Evolutionary conservation across 2,113 vertebrate genomes (phyloP).

Genomic region (Collichthys lucidus): DNA sequence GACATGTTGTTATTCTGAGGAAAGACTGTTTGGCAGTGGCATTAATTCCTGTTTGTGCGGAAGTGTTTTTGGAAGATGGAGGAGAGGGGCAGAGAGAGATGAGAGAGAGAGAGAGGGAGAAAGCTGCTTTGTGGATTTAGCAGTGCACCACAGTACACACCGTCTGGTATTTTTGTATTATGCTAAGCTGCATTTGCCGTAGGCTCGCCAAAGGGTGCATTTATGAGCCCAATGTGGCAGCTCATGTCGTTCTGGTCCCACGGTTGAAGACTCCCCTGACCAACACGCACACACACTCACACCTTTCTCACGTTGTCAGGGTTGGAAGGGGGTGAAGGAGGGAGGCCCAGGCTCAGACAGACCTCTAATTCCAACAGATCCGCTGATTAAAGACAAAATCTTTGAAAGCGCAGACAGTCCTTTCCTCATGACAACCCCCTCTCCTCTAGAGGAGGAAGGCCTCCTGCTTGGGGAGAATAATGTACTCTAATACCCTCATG

Average conservation of each 20-base stretch:
- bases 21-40: slow-evolving; percentile 29
- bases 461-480: slow-evolving; percentile 58
- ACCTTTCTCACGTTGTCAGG: slow-evolving; percentile 54
- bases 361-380: slow-evolving; percentile 72
- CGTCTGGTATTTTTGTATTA: slow-evolving; percentile 80
- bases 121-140: slow-evolving; percentile 78
- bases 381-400: slow-evolving; percentile 71
- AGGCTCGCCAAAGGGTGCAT: slow-evolving; percentile 67
- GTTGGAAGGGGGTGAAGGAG: slow-evolving; percentile 16
- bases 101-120: slow-evolving; percentile 69
- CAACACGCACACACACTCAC: slow-evolving; percentile 10
- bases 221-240: slow-evolving; percentile 68
- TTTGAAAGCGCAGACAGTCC: slow-evolving; percentile 70
- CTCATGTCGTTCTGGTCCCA: slow-evolving; percentile 44
- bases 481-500: slow-evolving; percentile 29
- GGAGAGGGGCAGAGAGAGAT: slow-evolving; percentile 52
- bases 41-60: slow-evolving; percentile 60
- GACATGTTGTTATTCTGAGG: slow-evolving; percentile 47
- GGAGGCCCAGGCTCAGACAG: slow-evolving; percentile 59
- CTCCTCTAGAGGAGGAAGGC: slow-evolving; percentile 23
- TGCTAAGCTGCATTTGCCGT: slow-evolving; percentile 76
- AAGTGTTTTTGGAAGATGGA: slow-evolving; percentile 65
- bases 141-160: slow-evolving; percentile 59
- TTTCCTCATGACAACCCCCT: slow-evolving; percentile 42
- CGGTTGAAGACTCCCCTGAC: slow-evolving; percentile 26